Evolutionary conservation across 2,113 vertebrate species (phyloP).

Genomic region (Atrichornis clamosus): DNA sequence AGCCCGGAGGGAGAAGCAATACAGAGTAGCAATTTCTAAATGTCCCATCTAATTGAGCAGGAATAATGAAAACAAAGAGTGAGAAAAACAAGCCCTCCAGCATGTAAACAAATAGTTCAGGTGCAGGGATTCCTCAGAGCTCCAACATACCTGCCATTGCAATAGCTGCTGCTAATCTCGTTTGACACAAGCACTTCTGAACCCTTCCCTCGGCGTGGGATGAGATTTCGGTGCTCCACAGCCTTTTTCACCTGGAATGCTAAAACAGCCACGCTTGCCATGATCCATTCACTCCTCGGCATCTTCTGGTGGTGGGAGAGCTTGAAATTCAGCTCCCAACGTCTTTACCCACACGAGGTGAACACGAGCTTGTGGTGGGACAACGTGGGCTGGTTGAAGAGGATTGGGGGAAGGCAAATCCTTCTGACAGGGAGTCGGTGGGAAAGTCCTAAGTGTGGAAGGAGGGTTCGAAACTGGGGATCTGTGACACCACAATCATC

Average conservation of each 20-base stretch:
- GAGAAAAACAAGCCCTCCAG: constrained; percentile 16
- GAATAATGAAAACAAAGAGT: constrained; percentile 40
- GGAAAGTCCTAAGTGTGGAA: background rate
- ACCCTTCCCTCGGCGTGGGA: background rate
- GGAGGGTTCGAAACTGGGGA: background rate
- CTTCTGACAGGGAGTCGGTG: background rate
- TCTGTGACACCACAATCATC: background rate
- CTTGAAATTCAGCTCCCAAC: background rate
- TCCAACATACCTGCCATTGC: background rate
- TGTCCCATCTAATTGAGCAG: constrained; percentile 61
- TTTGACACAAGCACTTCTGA: background rate
- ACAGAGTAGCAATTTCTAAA: constrained; percentile 45
- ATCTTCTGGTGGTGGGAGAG: background rate
- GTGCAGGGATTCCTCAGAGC: background rate
- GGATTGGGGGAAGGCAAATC: background rate
- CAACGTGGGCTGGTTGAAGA: fast-evolving
- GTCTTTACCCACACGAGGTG: background rate
- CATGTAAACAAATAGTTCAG: constrained; percentile 36
- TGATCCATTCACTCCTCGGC: background rate
- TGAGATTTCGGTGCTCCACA: background rate
- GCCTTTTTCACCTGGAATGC: background rate
- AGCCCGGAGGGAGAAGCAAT: constrained; percentile 41
- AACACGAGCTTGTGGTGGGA: background rate
- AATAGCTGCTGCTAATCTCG: background rate
- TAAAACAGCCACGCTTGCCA: background rate